A percentile compares a stretch with the other conserved stretches of the same genome.
These are phyloP conservation scores for Lasius platythorax DNA, from an alignment of 2,888 invertebrate species.

Conservation along the genomic window DNA sequence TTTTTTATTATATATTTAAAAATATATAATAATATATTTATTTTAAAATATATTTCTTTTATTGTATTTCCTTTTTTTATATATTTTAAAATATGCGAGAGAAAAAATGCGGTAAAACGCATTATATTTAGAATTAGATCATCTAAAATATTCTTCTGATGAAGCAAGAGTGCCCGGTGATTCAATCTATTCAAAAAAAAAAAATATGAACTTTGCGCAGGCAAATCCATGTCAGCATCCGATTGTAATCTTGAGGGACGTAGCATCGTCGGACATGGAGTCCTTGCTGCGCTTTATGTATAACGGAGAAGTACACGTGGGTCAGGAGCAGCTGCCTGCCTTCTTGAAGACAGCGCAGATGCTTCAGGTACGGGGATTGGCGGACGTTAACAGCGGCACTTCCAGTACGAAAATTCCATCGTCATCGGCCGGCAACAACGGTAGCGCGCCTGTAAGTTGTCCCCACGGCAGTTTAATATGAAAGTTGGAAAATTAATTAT, in stretches of 20 bases:
- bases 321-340: conserved; percentile 94
- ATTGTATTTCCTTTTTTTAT: too few relatives aligned
- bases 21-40: too few relatives aligned
- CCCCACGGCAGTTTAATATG: conserved; percentile 50
- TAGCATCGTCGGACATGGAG: conserved; percentile 94
- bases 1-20: too few relatives aligned
- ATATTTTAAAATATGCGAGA: too few relatives aligned
- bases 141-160: too few relatives aligned
- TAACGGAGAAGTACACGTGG: conserved; percentile 96
- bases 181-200: too few relatives aligned
- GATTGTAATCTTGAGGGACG: conserved; percentile 95
- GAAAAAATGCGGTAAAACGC: too few relatives aligned
- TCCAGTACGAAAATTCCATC: conserved; percentile 81
- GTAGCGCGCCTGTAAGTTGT: conserved; percentile 90
- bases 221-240: conserved; percentile 97
- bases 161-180: too few relatives aligned
- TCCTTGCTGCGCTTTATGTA: conserved; percentile 96
- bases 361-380: conserved; percentile 94
- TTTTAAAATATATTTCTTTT: too few relatives aligned
- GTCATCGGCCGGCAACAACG: conserved; percentile 87
- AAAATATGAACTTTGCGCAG: conserved; percentile 75
- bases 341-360: conserved; percentile 95
- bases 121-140: too few relatives aligned
- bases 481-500: conserved; percentile 56
- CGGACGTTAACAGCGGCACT: conserved; percentile 90